A percentile compares a stretch with the other conserved stretches of the same genome.
These are phyloP conservation scores for Mionectes olivaceus DNA, from an alignment of 2,797 vertebrate genomes.

Conservation along the genomic window DNA sequence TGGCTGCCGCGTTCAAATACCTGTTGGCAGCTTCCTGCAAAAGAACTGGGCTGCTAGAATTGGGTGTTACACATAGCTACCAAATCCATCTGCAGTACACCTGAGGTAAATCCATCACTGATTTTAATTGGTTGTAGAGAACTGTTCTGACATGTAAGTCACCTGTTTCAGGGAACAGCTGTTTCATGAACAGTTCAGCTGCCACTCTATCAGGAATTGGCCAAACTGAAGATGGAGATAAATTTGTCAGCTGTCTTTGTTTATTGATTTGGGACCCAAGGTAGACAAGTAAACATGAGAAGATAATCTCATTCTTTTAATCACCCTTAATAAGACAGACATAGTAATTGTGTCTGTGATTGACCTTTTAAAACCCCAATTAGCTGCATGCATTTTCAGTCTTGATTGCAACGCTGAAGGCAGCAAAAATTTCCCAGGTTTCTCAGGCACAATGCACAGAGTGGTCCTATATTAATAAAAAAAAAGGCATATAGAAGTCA, in stretches of 20 bases:
- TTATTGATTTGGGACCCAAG: background rate
- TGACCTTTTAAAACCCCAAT: background rate
- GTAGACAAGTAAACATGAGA: background rate
- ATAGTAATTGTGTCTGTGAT: background rate
- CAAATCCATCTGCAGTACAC: background rate
- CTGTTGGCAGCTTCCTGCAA: background rate
- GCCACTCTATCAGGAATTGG: background rate
- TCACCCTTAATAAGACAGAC: background rate
- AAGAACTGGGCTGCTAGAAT: background rate
- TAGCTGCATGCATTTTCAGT: background rate
- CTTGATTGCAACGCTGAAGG: background rate
- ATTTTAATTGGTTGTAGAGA: background rate
- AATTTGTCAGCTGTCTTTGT: background rate
- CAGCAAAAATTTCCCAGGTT: background rate
- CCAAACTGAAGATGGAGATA: background rate
- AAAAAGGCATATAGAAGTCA: background rate
- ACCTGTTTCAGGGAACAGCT: background rate
- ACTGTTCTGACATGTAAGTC: background rate
- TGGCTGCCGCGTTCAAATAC: background rate
- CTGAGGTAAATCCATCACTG: background rate
- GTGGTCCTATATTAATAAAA: background rate
- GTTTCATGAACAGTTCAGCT: background rate
- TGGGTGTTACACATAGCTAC: accelerated
- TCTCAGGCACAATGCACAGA: background rate
- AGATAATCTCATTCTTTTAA: background rate